A percentile compares a stretch with the other conserved stretches of the same genome.
Conservation (phyloP, 2,797 vertebrate genomes). For the Apogon hyalosoma region DNA sequence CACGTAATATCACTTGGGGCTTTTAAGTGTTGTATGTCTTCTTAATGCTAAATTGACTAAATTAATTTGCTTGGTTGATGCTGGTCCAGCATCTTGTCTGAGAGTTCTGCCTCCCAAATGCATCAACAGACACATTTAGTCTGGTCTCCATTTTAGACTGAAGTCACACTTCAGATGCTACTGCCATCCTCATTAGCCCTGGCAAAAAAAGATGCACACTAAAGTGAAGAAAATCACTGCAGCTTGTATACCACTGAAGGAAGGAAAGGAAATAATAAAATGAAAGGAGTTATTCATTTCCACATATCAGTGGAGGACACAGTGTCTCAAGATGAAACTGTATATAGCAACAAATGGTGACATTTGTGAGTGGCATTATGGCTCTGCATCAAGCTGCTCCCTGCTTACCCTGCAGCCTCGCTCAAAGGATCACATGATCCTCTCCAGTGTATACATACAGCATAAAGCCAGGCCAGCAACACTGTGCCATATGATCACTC, state of each 20-base stretch:
- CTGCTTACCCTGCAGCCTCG: slow-evolving; percentile 27
- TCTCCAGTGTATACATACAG: neutral
- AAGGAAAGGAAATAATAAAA: neutral
- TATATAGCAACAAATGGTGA: slow-evolving; percentile 2
- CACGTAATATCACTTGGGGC: no score
- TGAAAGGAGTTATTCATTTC: slow-evolving; percentile 1
- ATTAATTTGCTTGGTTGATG: no score
- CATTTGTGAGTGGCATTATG: slow-evolving; percentile 2
- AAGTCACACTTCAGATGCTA: slow-evolving; percentile 12
- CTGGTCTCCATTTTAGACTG: slow-evolving; percentile 4
- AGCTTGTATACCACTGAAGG: neutral
- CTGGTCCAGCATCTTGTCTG: no score
- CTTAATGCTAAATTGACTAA: no score
- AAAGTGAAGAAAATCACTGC: neutral
- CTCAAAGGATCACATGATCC: slow-evolving; percentile 20
- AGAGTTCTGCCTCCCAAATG: neutral
- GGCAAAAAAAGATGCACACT: neutral
- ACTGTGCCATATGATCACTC: slow-evolving; percentile 3
- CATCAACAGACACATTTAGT: neutral
- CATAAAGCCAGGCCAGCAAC: slow-evolving; percentile 29
- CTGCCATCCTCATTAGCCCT: neutral
- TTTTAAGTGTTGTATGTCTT: no score
- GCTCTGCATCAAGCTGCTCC: slow-evolving; percentile 34
- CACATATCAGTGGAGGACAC: slow-evolving; percentile 7
- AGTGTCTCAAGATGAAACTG: neutral